Evolutionary conservation across 2,113 vertebrate species (phyloP).

Genomic region (Henicopernis longicauda): DNA sequence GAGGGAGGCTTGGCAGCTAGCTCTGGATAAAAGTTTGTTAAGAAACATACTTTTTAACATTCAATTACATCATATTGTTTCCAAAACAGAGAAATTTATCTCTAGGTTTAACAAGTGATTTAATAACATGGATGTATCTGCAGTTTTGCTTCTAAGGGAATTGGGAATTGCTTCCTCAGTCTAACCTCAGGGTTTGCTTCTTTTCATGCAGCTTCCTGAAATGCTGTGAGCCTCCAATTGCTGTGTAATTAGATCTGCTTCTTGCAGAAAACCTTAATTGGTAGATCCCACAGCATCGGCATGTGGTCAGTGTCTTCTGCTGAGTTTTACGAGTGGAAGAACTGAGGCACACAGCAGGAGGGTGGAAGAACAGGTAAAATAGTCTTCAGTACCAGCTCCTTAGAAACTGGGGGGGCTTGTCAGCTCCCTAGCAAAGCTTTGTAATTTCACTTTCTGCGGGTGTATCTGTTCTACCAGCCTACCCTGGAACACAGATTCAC

Average conservation of each 20-base stretch:
- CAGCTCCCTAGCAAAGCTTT: background rate
- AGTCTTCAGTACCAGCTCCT: background rate
- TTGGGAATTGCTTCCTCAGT: background rate
- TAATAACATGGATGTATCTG: background rate
- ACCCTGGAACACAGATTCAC: no score
- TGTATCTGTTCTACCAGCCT: background rate
- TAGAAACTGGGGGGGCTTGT: background rate
- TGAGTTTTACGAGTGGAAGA: background rate
- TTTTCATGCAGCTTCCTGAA: background rate
- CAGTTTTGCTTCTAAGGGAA: background rate
- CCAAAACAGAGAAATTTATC: background rate
- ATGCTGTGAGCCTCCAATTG: rapidly evolving
- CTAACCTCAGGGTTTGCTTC: background rate
- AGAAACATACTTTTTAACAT: background rate
- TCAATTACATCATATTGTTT: background rate
- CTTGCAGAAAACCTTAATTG: background rate
- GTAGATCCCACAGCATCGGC: background rate
- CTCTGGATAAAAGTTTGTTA: background rate
- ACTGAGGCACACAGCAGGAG: background rate
- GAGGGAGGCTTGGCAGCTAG: background rate
- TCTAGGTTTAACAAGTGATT: background rate
- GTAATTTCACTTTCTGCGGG: background rate
- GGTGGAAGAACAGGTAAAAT: background rate
- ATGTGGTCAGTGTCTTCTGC: background rate
- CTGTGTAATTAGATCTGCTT: background rate